Evolutionary conservation across 2,888 invertebrate genomes (phyloP).

Genomic region (Tenthredo mesomela): DNA sequence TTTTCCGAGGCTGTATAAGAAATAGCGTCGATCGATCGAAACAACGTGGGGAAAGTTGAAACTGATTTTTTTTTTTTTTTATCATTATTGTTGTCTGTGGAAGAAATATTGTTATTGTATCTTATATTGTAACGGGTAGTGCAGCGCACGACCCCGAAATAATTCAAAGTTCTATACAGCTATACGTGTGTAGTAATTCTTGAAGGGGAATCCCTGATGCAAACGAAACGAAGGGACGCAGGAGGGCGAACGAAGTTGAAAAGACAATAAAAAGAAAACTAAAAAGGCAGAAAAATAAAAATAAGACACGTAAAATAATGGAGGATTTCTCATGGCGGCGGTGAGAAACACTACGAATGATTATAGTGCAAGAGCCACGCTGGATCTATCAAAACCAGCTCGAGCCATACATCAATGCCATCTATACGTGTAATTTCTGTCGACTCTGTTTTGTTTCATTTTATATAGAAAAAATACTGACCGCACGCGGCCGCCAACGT

Average conservation of each 20-base stretch:
- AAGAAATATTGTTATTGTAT: constrained; percentile 8
- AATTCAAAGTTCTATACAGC: not conserved
- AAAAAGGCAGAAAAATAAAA: not conserved
- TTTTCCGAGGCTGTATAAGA: not conserved
- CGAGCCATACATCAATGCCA: constrained; percentile 74
- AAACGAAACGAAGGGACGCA: no score
- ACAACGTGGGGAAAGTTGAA: not conserved
- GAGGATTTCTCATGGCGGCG: constrained; percentile 61
- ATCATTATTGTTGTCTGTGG: not conserved
- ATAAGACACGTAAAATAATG: constrained; percentile 61
- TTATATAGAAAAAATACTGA: constrained; percentile 49
- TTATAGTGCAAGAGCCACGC: constrained; percentile 67
- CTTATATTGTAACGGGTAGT: constrained; percentile 13
- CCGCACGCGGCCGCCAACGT: constrained; percentile 36
- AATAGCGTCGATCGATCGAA: not conserved
- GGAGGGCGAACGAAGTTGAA: constrained; percentile 10
- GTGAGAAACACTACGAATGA: constrained; percentile 65
- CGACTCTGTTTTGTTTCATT: constrained; percentile 52
- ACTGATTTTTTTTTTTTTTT: not conserved
- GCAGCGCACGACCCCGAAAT: not conserved
- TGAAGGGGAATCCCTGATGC: constrained; percentile 30
- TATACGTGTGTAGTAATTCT: not conserved
- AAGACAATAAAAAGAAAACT: not conserved
- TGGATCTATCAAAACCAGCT: constrained; percentile 72
- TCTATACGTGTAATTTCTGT: constrained; percentile 74